Evolutionary conservation across 2,113 vertebrate species (phyloP).

Genomic region (Nothoprocta perdicaria): DNA sequence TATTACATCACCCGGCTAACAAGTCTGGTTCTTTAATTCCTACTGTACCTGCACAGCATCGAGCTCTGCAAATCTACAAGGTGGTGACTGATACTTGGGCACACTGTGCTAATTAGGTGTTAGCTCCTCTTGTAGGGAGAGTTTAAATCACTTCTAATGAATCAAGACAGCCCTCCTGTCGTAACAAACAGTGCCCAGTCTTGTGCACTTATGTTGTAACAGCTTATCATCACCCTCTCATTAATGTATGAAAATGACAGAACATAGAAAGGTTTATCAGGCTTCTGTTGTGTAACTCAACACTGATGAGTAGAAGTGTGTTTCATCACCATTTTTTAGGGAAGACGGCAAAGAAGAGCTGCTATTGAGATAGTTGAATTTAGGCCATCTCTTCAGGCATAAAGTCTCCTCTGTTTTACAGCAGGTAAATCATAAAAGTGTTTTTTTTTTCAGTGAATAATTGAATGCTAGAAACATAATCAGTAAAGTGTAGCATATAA

Average conservation of each 20-base stretch:
- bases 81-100: conserved; percentile 20
- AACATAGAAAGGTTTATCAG: conserved; percentile 26
- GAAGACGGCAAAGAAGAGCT: conserved; percentile 28
- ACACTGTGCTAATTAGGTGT: background rate
- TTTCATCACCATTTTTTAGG: conserved; percentile 11
- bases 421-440: background rate
- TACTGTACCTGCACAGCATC: background rate
- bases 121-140: background rate
- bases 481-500: background rate
- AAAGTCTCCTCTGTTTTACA: conserved; percentile 7
- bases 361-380: background rate
- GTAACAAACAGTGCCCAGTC: conserved; percentile 37
- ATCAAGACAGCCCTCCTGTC: background rate
- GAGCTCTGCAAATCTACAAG: background rate
- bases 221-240: conserved; percentile 68
- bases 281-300: conserved; percentile 40
- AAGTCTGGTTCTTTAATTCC: conserved; percentile 3
- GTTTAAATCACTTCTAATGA: background rate
- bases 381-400: background rate
- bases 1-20: background rate
- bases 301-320: accelerated
- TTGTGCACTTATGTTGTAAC: conserved; percentile 34
- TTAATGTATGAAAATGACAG: conserved; percentile 13
- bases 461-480: background rate
- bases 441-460: background rate